phyloP scores from a whole-genome alignment of 2,113 vertebrate genomes.

The Reinhardtius hippoglossoides region DNA sequence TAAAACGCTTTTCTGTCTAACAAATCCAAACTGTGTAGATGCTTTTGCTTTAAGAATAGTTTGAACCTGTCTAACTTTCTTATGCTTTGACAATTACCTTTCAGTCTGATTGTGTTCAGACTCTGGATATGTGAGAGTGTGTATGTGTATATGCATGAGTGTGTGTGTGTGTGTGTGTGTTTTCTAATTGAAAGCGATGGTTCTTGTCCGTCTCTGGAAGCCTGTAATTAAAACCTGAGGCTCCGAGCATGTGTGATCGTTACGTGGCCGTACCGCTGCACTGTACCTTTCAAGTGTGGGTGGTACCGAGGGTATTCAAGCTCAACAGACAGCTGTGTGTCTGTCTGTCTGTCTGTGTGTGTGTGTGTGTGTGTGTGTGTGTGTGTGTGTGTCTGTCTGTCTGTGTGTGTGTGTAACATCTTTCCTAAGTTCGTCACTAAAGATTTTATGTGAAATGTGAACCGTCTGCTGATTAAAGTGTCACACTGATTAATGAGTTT shows the following conservation, averaged over 20 bases:
- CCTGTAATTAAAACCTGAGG: conserved; percentile 63
- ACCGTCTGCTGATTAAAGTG: conserved; percentile 46
- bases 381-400: not conserved
- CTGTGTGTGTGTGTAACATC: not conserved
- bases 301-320: not conserved
- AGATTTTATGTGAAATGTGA: conserved; percentile 3
- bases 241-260: conserved; percentile 26
- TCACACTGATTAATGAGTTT: conserved; percentile 50
- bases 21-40: not conserved
- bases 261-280: conserved; percentile 5
- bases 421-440: not conserved
- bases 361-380: not conserved
- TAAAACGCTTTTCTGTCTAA: not conserved
- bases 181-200: conserved; percentile 55
- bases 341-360: not conserved
- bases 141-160: conserved; percentile 9
- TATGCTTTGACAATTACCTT: conserved; percentile 28
- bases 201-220: conserved; percentile 46
- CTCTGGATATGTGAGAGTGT: conserved; percentile 6
- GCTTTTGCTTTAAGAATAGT: not conserved
- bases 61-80: conserved; percentile 5
- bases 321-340: not conserved
- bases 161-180: conserved; percentile 27
- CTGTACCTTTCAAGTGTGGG: not conserved
- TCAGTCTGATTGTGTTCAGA: conserved; percentile 39